phyloP scores from a whole-genome alignment of 2,888 invertebrate species.

The Cheilosia scutellata region DNA sequence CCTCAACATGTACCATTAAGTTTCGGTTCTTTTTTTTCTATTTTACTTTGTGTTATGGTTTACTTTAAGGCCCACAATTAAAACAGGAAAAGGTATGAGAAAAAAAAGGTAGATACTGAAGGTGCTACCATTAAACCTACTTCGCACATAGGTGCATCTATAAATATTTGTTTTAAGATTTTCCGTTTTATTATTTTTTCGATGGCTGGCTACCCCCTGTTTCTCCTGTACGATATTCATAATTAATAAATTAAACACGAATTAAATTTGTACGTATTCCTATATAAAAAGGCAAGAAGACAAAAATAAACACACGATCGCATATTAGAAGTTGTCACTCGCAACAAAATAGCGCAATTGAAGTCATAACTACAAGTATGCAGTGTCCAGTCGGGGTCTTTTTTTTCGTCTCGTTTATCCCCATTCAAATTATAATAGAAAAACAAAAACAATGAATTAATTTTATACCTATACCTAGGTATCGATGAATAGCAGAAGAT shows the following conservation, averaged over 20 bases:
- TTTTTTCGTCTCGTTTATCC: background rate
- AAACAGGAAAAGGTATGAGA: constrained; percentile 17
- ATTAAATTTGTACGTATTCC: background rate
- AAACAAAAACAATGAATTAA: background rate
- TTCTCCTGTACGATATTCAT: background rate
- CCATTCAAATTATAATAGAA: background rate
- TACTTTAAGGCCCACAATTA: constrained; percentile 24
- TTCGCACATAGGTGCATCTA: constrained; percentile 24
- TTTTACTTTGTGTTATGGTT: constrained; percentile 6
- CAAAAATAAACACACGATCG: background rate
- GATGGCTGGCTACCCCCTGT: background rate
- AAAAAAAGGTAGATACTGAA: background rate
- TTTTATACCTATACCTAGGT: background rate
- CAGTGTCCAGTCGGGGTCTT: background rate
- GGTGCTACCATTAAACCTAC: constrained; percentile 37
- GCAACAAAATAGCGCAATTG: background rate
- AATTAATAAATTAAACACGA: constrained; percentile 42
- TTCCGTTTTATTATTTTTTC: background rate
- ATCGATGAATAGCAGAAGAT: constrained; percentile 9
- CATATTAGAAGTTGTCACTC: background rate
- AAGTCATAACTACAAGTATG: background rate
- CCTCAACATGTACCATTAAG: background rate
- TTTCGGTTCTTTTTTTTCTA: background rate
- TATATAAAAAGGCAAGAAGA: background rate
- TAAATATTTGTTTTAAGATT: constrained; percentile 16